Evolutionary conservation across 1,140 invertebrate genomes (phyloP), one percentile per base, ranked within the genome.

Genomic region (Ylistrum balloti): DNA sequence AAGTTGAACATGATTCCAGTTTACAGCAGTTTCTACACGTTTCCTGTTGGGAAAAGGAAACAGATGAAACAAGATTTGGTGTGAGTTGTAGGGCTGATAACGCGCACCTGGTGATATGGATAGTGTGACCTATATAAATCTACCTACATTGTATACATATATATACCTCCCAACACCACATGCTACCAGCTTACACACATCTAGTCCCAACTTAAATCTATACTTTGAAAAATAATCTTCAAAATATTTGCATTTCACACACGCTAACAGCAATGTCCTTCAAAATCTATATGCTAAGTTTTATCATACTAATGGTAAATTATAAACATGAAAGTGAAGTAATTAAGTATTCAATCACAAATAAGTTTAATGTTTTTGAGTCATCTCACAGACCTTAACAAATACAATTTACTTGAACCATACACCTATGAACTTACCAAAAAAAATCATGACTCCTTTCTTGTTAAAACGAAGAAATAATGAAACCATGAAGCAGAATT

Each of bases 21-120:
- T 74, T 74, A 74, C 56, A 74, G 56, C 56, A n/a, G 22, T 74
- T 74, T 11, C 56, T 74, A 74, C 56, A 74, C 22, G 22, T 74
- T 74, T 74, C 56, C 56, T 74, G 56, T 74, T 74, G 56, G 56
- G 56, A 74, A 74, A 74, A 74, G 22, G 56, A 74, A 74, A 74
- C 22, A 74, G 56, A 74, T 74, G 56, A 74, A 74, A 74, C 56
- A n/a, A 28, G 56, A 74, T 74, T n/a, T 74, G 56, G 56, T 28
- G 9, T n/a, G 56, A n/a, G 56, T 74, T 74, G 22, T 28, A 7
- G n/a, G 56, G 56, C 56, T 74, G 56, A 74, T 74, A 74, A 74
- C 56, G 28, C 56, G 28, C 56, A 74, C 56, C 56, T 74, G 56
- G 56, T 28, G 56, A 74, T 38, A 38, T 38, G 35, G 35, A 38